A percentile compares a stretch with the other conserved stretches of the same genome.
Evolutionary conservation across 2,113 vertebrate species (phyloP).

Genomic region (Petaurus breviceps): DNA sequence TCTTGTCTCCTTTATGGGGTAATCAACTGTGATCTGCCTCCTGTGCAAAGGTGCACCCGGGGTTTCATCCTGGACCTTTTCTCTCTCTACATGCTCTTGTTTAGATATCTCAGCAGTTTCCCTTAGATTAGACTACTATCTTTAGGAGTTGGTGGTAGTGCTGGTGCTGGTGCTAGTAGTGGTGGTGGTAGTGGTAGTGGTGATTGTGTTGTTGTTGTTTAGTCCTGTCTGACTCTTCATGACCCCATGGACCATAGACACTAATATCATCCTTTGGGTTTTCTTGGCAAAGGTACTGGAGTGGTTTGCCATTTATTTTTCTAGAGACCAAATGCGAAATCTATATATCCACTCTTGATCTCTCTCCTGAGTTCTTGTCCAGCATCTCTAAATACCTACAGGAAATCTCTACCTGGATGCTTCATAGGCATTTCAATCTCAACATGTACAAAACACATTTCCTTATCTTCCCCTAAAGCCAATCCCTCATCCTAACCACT

Average conservation of each 20-base stretch:
- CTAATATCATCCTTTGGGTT: not conserved
- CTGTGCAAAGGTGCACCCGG: too few relatives aligned
- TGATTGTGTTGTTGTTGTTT: too few relatives aligned
- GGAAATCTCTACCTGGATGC: not conserved
- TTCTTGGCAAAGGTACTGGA: not conserved
- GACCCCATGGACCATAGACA: not conserved
- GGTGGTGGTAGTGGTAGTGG: too few relatives aligned
- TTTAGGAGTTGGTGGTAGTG: not conserved
- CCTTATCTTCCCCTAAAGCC: not conserved
- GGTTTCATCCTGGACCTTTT: not conserved
- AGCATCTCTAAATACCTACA: not conserved
- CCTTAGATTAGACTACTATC: not conserved
- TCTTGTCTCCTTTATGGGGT: not conserved
- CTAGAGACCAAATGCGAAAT: not conserved
- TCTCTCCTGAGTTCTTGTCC: not conserved
- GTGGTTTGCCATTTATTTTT: not conserved
- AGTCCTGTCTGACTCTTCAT: not conserved
- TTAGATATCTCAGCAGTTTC: not conserved
- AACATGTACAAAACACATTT: not conserved
- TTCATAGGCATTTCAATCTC: not conserved
- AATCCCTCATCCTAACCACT: not conserved
- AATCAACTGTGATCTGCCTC: not conserved
- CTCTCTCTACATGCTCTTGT: not conserved
- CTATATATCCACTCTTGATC: not conserved
- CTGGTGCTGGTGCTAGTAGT: too few relatives aligned